Evolutionary conservation across 2,797 vertebrate genomes (phyloP).

Genomic region (Staurois parvus): DNA sequence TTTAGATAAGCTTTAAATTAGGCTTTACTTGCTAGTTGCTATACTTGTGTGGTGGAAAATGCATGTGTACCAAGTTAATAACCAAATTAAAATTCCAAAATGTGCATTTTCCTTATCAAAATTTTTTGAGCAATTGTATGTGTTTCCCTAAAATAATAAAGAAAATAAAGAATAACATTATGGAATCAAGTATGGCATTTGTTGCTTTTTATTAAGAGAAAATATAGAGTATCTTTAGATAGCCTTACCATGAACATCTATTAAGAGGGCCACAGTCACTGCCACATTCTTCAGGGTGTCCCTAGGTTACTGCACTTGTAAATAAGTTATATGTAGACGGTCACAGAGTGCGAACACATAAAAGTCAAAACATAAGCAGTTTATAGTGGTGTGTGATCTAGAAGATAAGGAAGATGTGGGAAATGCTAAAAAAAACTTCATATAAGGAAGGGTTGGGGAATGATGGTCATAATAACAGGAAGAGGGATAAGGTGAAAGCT

Average conservation of each 20-base stretch:
- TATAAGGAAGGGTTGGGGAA: neutral
- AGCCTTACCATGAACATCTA: neutral
- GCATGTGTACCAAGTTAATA: no score
- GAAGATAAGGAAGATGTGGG: constrained; percentile 8
- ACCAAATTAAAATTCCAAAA: no score
- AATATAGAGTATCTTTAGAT: neutral
- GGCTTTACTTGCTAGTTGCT: no score
- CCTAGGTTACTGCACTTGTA: neutral
- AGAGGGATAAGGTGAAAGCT: neutral
- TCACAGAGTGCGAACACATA: neutral
- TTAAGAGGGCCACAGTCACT: neutral
- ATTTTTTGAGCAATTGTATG: no score
- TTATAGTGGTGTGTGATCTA: neutral
- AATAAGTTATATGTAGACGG: neutral
- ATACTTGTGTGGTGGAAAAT: no score
- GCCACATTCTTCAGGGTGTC: neutral
- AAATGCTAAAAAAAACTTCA: neutral
- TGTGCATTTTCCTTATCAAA: no score
- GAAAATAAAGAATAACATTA: no score
- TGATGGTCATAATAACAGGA: neutral
- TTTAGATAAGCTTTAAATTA: no score
- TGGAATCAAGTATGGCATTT: neutral
- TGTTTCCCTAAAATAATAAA: no score
- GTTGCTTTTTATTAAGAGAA: neutral
- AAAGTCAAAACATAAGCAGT: neutral